These are phyloP conservation scores for Pseudomugil gertrudae DNA, from an alignment of 2,797 vertebrate species.

Conservation along the genomic window DNA sequence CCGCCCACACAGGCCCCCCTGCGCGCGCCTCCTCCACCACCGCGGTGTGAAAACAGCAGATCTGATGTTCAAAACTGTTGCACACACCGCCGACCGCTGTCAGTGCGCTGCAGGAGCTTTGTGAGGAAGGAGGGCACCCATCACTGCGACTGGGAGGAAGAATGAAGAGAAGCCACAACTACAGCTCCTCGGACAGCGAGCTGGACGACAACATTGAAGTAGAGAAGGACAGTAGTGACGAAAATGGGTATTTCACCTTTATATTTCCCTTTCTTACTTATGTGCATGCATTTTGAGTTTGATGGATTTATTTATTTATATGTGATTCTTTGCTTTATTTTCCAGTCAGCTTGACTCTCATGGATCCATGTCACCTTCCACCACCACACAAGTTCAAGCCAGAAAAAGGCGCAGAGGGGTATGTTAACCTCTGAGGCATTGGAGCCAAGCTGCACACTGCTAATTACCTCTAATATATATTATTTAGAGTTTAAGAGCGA, in stretches of 20 bases:
- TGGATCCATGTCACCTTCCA: conserved; percentile 89
- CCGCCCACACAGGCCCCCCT: conserved; percentile 39
- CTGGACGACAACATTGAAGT: conserved; percentile 93
- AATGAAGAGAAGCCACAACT: conserved; percentile 92
- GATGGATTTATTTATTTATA: not conserved
- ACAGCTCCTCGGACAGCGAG: conserved; percentile 95
- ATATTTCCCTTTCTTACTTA: not conserved
- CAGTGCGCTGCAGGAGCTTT: conserved; percentile 30
- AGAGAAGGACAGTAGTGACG: conserved; percentile 93
- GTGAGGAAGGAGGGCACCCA: not conserved
- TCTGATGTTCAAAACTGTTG: conserved; percentile 47
- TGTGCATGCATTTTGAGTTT: not conserved
- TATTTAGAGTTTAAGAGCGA: too few relatives aligned
- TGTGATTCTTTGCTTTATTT: not conserved
- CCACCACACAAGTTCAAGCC: conserved; percentile 91
- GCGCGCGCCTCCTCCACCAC: conserved; percentile 32
- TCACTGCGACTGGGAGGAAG: not conserved
- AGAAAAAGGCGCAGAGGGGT: conserved; percentile 95
- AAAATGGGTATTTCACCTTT: conserved; percentile 85
- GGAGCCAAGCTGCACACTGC: not conserved
- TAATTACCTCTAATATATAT: not conserved
- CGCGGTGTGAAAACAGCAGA: conserved; percentile 35
- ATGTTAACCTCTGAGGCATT: conserved; percentile 51
- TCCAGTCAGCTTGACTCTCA: conserved; percentile 82
- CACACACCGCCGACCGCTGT: conserved; percentile 30